A percentile compares a stretch with the other conserved stretches of the same genome.
These are phyloP conservation scores for Euwallacea fornicatus DNA, from an alignment of 1,140 invertebrate species.

Conservation along the genomic window DNA sequence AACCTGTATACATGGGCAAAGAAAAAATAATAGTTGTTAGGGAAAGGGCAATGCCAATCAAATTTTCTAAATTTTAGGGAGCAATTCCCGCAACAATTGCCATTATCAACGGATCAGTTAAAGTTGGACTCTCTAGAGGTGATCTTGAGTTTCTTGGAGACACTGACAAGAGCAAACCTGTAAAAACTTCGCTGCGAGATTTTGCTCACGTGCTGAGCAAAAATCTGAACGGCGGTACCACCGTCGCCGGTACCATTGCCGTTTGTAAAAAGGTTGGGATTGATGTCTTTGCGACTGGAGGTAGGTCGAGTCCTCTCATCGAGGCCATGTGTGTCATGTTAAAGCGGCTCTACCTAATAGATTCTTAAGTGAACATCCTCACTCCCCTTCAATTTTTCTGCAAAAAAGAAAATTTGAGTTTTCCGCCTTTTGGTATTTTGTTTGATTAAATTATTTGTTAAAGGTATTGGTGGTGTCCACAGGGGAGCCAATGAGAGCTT, in stretches of 20 bases:
- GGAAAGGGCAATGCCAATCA: too few relatives aligned
- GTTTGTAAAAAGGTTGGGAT: constrained; percentile 80
- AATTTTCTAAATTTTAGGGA: constrained; percentile 59
- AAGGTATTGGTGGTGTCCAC: constrained; percentile 91
- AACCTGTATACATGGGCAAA: too few relatives aligned
- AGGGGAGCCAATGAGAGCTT: constrained; percentile 78
- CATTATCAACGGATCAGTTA: constrained; percentile 80
- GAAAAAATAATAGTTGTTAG: too few relatives aligned
- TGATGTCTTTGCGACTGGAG: constrained; percentile 91
- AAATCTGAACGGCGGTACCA: constrained; percentile 86
- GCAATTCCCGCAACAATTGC: constrained; percentile 94
- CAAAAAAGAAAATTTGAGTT: not conserved
- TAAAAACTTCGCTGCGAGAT: constrained; percentile 88
- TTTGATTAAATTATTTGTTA: too few relatives aligned
- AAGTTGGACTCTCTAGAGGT: constrained; percentile 71
- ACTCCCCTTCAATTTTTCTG: not conserved
- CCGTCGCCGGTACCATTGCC: constrained; percentile 92
- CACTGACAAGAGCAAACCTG: constrained; percentile 54
- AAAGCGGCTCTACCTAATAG: not conserved
- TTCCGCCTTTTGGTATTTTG: not conserved
- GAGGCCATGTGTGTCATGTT: not conserved
- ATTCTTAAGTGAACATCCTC: too few relatives aligned
- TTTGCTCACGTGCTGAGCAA: constrained; percentile 75
- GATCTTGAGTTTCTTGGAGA: constrained; percentile 68
- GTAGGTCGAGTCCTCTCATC: constrained; percentile 45